Evolutionary conservation across 2,797 vertebrate species (phyloP), one percentile per base, ranked within the genome.

Genomic region (Cyprinodon diabolis): DNA sequence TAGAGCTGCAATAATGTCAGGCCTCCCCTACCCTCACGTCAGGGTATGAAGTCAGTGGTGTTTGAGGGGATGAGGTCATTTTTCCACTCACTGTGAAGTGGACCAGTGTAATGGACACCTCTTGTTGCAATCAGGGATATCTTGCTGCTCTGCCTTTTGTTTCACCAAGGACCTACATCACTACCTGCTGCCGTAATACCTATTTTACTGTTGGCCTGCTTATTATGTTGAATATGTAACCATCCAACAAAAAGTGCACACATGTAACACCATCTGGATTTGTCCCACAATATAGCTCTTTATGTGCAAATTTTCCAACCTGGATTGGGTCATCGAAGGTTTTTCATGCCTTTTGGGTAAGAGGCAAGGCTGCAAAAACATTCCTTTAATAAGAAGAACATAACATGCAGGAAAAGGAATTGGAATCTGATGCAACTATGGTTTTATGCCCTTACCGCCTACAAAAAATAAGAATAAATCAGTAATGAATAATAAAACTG

Each of bases 31-130:
- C 86, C 73, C 77, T 66, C 76, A 79, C 88, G 84, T 86, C 72
- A 77, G 88, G 74, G 72, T 77, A 91, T 94, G 91, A 94, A 91
- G 90, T 94, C 93, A 93, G 90, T 72, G 83, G 79, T 55, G 90
- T 91, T 92, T 86, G 88, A 89, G 84, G 87, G 82, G 78, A 89
- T 94, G 94, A 95, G 93, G 91, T 95, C 91, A 92, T 94, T 93
- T 95, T 95, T 93, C 93, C 93, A 84, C 91, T 84, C 88, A 89
- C 87, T 85, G 87, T 87, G 90, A 89, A 91, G 87, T 77, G 79
- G 89, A 84, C 75, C 80, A 77, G 81, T 93, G 94, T 94, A 94
- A 95, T 81, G 84, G 90, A 95, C 93, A 94, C 94, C 92, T 93
- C 80, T 74, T 86, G 76, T 86, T 87, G 84, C 88, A 88, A 85